These are phyloP conservation scores for Troglohyphantes excavatus DNA, from an alignment of 2,888 invertebrate species.

Conservation along the genomic window DNA sequence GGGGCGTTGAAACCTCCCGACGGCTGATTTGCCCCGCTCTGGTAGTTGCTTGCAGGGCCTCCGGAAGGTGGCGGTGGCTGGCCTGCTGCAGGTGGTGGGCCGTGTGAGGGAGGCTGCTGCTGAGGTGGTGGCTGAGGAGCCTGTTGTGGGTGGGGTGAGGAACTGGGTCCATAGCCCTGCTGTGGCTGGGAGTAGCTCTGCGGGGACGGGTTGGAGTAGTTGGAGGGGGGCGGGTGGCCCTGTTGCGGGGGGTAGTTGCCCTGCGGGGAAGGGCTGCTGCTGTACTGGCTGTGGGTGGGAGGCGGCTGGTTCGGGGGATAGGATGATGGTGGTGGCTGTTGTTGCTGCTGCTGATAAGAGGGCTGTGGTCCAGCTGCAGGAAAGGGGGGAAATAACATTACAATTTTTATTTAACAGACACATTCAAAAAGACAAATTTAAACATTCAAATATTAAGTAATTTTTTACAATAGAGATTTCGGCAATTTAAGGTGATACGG, in stretches of 20 bases:
- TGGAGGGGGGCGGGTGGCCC: constrained; percentile 72
- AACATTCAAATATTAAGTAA: too few relatives aligned
- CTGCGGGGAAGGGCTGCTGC: constrained; percentile 79
- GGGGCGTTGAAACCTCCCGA: too few relatives aligned
- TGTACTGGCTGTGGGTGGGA: constrained; percentile 70
- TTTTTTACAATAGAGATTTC: too few relatives aligned
- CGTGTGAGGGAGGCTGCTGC: neutral
- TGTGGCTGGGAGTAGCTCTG: constrained; percentile 83
- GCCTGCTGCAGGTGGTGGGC: too few relatives aligned
- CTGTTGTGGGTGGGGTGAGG: constrained; percentile 70
- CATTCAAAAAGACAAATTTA: too few relatives aligned
- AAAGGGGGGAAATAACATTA: neutral
- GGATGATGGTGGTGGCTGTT: constrained; percentile 32
- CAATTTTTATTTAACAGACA: too few relatives aligned
- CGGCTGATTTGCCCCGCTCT: too few relatives aligned
- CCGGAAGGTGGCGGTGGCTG: too few relatives aligned
- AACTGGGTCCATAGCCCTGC: constrained; percentile 50
- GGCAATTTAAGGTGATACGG: too few relatives aligned
- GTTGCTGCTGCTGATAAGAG: constrained; percentile 58
- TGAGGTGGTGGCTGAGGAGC: constrained; percentile 28
- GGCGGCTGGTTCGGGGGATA: constrained; percentile 6
- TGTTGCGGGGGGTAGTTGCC: constrained; percentile 79
- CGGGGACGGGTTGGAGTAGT: constrained; percentile 83
- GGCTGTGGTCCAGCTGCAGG: constrained; percentile 67
- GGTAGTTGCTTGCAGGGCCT: too few relatives aligned